phyloP scores from a whole-genome alignment of 2,797 vertebrate species.

The Diplodus sargus region DNA sequence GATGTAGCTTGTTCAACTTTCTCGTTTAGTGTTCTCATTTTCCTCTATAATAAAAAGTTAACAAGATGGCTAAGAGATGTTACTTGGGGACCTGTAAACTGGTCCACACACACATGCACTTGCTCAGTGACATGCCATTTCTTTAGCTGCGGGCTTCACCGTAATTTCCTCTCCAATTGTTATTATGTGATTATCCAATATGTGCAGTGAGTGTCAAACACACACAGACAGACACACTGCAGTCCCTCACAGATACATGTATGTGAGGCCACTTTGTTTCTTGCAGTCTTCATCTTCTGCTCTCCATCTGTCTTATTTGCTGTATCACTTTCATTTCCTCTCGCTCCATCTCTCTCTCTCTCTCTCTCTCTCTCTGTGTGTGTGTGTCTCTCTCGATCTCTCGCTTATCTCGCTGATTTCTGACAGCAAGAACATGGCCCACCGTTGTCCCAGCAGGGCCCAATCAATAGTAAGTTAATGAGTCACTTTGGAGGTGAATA shows the following conservation, averaged over 20 bases:
- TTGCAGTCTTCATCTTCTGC: conserved; percentile 22
- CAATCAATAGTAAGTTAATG: conserved; percentile 69
- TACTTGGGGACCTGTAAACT: no score
- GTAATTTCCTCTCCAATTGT: not conserved
- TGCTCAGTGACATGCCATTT: not conserved
- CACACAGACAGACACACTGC: conserved; percentile 6
- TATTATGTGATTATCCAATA: not conserved
- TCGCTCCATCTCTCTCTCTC: no score
- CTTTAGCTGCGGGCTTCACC: not conserved
- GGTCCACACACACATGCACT: not conserved
- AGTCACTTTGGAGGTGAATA: conserved; percentile 64
- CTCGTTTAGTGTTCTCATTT: no score
- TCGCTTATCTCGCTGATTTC: conserved; percentile 70
- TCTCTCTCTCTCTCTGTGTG: no score
- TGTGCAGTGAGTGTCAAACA: not conserved
- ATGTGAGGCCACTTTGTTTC: not conserved
- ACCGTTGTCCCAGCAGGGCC: conserved; percentile 51
- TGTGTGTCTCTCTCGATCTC: not conserved
- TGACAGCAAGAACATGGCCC: conserved; percentile 55
- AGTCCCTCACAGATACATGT: not conserved
- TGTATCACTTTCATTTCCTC: conserved; percentile 50
- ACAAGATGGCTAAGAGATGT: no score
- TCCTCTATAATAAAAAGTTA: no score
- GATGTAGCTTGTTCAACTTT: no score
- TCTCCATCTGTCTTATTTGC: conserved; percentile 27